Evolutionary conservation across 2,797 vertebrate genomes (phyloP).

Genomic region (Eulemur albifrons): DNA sequence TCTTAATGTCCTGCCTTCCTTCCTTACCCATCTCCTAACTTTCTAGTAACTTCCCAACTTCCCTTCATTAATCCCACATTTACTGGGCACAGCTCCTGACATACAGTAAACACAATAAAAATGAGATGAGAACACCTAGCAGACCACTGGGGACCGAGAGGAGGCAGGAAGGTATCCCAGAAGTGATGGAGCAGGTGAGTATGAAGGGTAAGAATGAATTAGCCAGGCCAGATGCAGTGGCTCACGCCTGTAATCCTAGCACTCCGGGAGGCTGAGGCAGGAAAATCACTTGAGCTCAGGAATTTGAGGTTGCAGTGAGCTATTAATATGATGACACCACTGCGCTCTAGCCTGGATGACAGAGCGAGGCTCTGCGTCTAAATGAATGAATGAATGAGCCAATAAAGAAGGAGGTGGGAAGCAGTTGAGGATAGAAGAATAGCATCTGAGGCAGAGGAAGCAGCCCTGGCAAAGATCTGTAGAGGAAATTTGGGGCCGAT

Average conservation of each 20-base stretch:
- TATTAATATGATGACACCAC: neutral
- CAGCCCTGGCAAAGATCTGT: neutral
- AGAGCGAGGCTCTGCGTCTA: neutral
- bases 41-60: neutral
- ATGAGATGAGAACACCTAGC: neutral
- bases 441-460: neutral
- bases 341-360: neutral
- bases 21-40: neutral
- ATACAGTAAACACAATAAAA: neutral
- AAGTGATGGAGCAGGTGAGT: neutral
- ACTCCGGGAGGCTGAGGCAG: neutral
- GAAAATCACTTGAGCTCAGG: neutral
- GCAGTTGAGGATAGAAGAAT: neutral
- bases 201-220: neutral
- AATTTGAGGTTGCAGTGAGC: neutral
- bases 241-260: neutral
- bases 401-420: neutral
- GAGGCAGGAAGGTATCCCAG: neutral
- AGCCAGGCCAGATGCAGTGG: neutral
- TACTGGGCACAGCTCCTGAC: neutral
- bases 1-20: neutral
- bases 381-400: neutral
- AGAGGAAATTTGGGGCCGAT: neutral
- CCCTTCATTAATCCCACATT: neutral
- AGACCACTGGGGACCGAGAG: neutral